Base-by-base conservation (phyloP, 2,113 vertebrate species). In the Sisor rabdophorus region DNA sequence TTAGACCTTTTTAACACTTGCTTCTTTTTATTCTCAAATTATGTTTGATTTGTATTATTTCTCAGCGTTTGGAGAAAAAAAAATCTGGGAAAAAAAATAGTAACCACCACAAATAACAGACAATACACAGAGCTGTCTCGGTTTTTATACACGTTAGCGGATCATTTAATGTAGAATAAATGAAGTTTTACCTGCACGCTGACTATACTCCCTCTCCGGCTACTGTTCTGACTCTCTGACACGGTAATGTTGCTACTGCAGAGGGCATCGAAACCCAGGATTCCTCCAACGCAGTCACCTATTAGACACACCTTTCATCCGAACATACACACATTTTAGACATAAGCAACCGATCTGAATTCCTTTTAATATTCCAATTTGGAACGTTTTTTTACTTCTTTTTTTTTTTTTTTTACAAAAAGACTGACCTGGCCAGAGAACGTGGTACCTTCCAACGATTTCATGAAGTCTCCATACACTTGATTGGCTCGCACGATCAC, bases 231-330 rank as follows among this genome's bases (percentile, higher is more conserved):
- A 83, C 95, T 98, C 85, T 98, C 97, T 0, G 91, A 94, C 80
- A 94, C 93, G 0, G 89, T 93, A 82, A 96, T 91, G 65, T 89
- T 94, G 91, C 94, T 95, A 89, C 91, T 95, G 90, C 97, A 99
- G 20, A 98, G 91, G 19, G 91, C 96, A 40, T 98, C 97, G 0
- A 98, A 99, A 0, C 93, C 97, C 89, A 99, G 90, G 86, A 99
- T 95, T 0, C 97, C 96, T n/a, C 97, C 97, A 0, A 98, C 96
- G 24, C 96, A 98, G 91, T 99, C 97, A 11, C 97, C 97, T 0
- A 98, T 95, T 54, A 99, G 89, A 81, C 96, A 99, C 75, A 99
- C 96, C 97, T 99, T 16, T 55, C 30, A 71, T 71, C 65, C 28
- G 76, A 82, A 11, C 4, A 65, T 24, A 32, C 2, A 60, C 6